Base-by-base conservation (phyloP, 2,797 vertebrate species). In the Lemur catta region DNA sequence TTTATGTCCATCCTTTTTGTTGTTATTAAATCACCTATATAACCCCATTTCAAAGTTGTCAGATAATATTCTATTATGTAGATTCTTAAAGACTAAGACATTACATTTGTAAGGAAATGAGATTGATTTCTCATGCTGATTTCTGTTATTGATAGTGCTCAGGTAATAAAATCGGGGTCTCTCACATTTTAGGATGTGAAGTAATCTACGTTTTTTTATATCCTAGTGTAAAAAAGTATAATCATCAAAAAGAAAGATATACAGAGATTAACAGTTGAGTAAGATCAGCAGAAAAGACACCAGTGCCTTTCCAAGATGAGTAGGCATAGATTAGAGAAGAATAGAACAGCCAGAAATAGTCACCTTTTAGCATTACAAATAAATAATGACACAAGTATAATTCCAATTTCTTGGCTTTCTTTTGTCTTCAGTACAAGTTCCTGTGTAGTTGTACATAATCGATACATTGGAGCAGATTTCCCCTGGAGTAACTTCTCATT, bases 401-500 rank as follows among this genome's bases (percentile, higher is more conserved):
- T 97, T 38, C 5, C 48, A 57, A 96, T 97, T 97, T 90, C 6
- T 97, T 84, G 46, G 7, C 91, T 97, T 84, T 97, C 92, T 98
- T 97, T 85, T 98, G 99, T 99, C 26, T 92, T 99, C 93, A 96
- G 94, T 80, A 97, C 95, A 91, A 98, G 97, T 92, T 98, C 98
- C 97, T 99, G 99, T 92, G 22, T 98, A 75, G 78, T 99, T 96
- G 97, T 99, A 97, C 98, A 98, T 89, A 99, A 99, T 98, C 98
- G 98, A 88, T 98, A 99, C 65, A 98, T 99, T 78, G 99, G 99
- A 81, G 97, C 98, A 1, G 98, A 99, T 98, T 99, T 99, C 92
- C 99, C 99, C 26, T 99, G 99, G 99, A 97, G 92, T 82, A 94
- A 97, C 72, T 99, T 99, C 98, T 99, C 99, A 59, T 96, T 99